Base-by-base conservation (phyloP, 1,140 invertebrate genomes). In the Drosophila santomea region DNA sequence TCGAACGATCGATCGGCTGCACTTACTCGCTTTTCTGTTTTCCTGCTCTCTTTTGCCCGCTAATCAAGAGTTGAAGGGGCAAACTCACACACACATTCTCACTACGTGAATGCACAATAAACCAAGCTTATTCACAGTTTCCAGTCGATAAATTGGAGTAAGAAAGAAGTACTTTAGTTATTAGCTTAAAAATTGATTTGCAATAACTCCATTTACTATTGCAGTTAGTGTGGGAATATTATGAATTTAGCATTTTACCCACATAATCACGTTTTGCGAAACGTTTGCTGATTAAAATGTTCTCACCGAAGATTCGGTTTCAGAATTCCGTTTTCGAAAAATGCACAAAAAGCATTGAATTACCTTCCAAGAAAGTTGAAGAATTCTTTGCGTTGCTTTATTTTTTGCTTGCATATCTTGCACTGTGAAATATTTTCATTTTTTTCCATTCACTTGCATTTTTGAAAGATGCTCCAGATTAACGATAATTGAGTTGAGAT, bases 21-120 rank as follows among this genome's bases (percentile, higher is more conserved):
- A 66, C 23, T 67, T 67, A 43, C 38, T 39, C 23, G 12, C 14
- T 12, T 52, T 36, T 72, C 32, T 45, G 66, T 59, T 59, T 59
- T 50, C 35, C n/a, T 47, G 23, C 17, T 66, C 61, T n/a, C 61
- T 36, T 52, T 36, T 51, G 36, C 36, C 4, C 14, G 17, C 11
- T 71, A 71, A 72, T 72, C 52, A 71, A 50, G 58, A 32, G 11
- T 58, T 41, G 44, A 61, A 38, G 47, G 64, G 17, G 64, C 64
- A 68, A 52, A 68, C 28, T 45, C n/a, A 41, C 41, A 43, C 20
- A 20, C 20, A 20, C 20, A 20, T 28, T 32, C 11, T 20, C 12
- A 2, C 25, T 43, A 59, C 25, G 20, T 3, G 20, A 60, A 23
- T 5, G 4, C 10, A 52, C 10, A 15, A 8, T 12, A 39, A 39